Conservation (phyloP, 1,140 invertebrate species). For the Euura lappo region DNA sequence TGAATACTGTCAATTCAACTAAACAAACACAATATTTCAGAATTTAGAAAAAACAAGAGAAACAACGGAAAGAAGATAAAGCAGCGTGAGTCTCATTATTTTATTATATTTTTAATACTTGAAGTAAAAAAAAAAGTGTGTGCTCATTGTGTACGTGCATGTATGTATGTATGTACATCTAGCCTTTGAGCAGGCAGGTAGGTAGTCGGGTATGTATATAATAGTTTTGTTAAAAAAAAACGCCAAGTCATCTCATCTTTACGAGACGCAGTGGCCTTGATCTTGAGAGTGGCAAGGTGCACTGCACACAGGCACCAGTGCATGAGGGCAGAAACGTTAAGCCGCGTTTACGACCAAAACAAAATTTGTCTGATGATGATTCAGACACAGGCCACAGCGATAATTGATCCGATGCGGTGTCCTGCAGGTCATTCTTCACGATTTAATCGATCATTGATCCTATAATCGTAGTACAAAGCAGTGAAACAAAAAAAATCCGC, state of each 20-base stretch:
- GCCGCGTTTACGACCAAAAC: background rate
- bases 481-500: too few relatives aligned
- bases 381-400: too few relatives aligned
- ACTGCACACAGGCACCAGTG: background rate
- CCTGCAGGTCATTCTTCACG: background rate
- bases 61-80: too few relatives aligned
- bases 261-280: constrained; percentile 22
- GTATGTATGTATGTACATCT: constrained; percentile 9
- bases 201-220: background rate
- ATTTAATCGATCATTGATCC: background rate
- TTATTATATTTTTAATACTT: too few relatives aligned
- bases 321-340: background rate
- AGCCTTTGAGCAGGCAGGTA: background rate
- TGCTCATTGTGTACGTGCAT: background rate
- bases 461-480: background rate
- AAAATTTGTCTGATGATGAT: too few relatives aligned
- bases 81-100: too few relatives aligned
- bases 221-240: constrained; percentile 27
- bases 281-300: constrained; percentile 19
- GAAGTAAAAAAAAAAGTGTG: too few relatives aligned
- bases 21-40: too few relatives aligned
- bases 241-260: constrained; percentile 56
- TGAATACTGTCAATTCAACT: too few relatives aligned
- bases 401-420: too few relatives aligned
- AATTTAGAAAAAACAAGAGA: too few relatives aligned